phyloP scores from a whole-genome alignment of 1,140 invertebrate species.

The Theocolax elegans region DNA sequence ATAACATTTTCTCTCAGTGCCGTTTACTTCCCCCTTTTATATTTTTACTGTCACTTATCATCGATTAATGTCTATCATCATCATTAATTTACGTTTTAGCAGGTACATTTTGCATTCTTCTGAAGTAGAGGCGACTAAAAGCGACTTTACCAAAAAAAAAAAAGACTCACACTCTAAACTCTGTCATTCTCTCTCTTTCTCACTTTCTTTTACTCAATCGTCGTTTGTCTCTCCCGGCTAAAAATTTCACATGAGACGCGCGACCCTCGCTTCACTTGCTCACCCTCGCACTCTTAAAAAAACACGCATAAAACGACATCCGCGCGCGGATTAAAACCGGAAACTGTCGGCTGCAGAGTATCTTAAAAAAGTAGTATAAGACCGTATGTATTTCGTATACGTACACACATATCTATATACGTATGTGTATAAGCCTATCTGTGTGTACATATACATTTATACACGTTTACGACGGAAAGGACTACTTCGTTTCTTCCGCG shows the following conservation, averaged over 20 bases:
- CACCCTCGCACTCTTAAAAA: slow-evolving; percentile 13
- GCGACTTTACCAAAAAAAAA: slow-evolving; percentile 20
- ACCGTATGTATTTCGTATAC: background rate
- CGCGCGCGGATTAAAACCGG: slow-evolving; percentile 28
- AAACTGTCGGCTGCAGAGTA: slow-evolving; percentile 15
- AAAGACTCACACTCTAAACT: too few relatives aligned
- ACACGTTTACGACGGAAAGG: slow-evolving; percentile 15
- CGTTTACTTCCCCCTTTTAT: too few relatives aligned
- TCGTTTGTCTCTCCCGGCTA: slow-evolving; percentile 22
- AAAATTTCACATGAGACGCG: slow-evolving; percentile 29
- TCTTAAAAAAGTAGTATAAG: slow-evolving; percentile 33
- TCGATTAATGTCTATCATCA: slow-evolving; percentile 32
- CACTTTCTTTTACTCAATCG: background rate
- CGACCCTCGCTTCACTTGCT: slow-evolving; percentile 7
- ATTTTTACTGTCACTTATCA: too few relatives aligned
- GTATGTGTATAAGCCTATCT: background rate
- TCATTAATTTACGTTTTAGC: slow-evolving; percentile 30
- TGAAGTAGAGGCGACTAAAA: slow-evolving; percentile 39
- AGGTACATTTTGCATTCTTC: slow-evolving; percentile 38
- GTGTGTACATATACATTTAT: background rate
- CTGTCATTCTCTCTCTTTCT: slow-evolving; percentile 10
- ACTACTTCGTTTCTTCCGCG: background rate
- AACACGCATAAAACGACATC: slow-evolving; percentile 18
- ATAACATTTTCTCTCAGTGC: too few relatives aligned
- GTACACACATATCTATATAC: background rate